Percentiles rank a stretch among this genome's conserved stretches.
Conservation (phyloP, 2,113 vertebrate genomes). For the Pipa parva region DNA sequence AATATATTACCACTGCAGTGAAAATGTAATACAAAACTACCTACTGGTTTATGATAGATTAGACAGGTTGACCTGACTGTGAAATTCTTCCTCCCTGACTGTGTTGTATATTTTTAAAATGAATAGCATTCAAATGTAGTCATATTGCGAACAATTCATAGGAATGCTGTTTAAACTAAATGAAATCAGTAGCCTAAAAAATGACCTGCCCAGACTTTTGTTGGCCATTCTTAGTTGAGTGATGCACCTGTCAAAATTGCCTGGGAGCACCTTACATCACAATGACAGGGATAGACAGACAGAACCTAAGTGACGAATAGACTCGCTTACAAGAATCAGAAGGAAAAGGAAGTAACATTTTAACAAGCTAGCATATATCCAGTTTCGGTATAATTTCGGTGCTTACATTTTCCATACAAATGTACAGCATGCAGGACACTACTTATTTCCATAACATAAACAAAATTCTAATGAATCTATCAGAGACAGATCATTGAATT, state of each 20-base stretch:
- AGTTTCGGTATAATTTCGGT: too few relatives aligned
- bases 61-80: slow-evolving; percentile 38
- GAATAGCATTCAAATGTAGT: slow-evolving; percentile 42
- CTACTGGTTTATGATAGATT: slow-evolving; percentile 38
- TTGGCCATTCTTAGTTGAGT: slow-evolving; percentile 40
- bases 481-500: too few relatives aligned
- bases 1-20: slow-evolving; percentile 32
- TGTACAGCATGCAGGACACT: too few relatives aligned
- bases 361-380: slow-evolving; percentile 4
- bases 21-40: slow-evolving; percentile 31
- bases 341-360: slow-evolving; percentile 27
- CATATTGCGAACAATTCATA: slow-evolving; percentile 34
- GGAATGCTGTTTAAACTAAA: slow-evolving; percentile 28
- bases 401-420: too few relatives aligned
- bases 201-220: slow-evolving; percentile 38
- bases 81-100: slow-evolving; percentile 24
- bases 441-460: too few relatives aligned
- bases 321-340: slow-evolving; percentile 27
- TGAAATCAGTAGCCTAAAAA: slow-evolving; percentile 42
- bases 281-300: slow-evolving; percentile 41
- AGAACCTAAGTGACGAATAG: slow-evolving; percentile 39
- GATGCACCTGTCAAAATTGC: slow-evolving; percentile 39
- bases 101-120: slow-evolving; percentile 39
- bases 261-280: slow-evolving; percentile 36
- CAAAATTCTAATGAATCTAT: too few relatives aligned